Base-by-base conservation (phyloP, 2,888 invertebrate genomes). In the Vesta saturnalis region DNA sequence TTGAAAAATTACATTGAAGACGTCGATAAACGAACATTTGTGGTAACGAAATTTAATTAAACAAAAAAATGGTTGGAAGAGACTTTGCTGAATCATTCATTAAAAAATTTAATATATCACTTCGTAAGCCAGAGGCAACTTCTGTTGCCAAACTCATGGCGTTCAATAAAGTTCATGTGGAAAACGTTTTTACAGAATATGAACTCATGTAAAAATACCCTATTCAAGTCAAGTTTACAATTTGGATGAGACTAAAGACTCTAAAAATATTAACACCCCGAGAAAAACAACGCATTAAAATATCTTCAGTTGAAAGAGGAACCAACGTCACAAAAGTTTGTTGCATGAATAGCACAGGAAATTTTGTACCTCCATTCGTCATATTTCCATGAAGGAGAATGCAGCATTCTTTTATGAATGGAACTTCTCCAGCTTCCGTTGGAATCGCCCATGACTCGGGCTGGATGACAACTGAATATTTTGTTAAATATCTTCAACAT, bases 401-500 rank as follows among this genome's bases (percentile, higher is more conserved):
- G 57, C 54, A 56, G 21, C 19, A 10, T 12, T 12, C 4, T 8
- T 54, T 21, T 14, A 23, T 61, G 23, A 15, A 10, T 18, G 61
- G 52, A 54, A 14, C n/a, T 21, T 4, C 54, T n/a, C n/a, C n/a
- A n/a, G n/a, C n/a, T n/a, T n/a, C n/a, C n/a, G n/a, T n/a, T n/a
- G n/a, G n/a, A n/a, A n/a, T n/a, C n/a, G n/a, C 54, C 3, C 23
- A 61, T 61, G 14, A 57, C 5, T 21, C 15, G 14, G 61, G 54
- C 12, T 61, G 61, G 61, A 61, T 61, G 61, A 61, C 52, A 4
- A 22, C 54, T 10, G 14, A 57, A 21, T 57, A 23, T 61, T 75
- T 75, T 62, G 55, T 72, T 1, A 60, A 30, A 6, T 74, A 71
- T 70, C 60, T 76, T 18, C 21, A 72, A 55, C 72, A 72, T 59